phyloP scores from a whole-genome alignment of 2,888 invertebrate genomes.

The Plebejus melissa region DNA sequence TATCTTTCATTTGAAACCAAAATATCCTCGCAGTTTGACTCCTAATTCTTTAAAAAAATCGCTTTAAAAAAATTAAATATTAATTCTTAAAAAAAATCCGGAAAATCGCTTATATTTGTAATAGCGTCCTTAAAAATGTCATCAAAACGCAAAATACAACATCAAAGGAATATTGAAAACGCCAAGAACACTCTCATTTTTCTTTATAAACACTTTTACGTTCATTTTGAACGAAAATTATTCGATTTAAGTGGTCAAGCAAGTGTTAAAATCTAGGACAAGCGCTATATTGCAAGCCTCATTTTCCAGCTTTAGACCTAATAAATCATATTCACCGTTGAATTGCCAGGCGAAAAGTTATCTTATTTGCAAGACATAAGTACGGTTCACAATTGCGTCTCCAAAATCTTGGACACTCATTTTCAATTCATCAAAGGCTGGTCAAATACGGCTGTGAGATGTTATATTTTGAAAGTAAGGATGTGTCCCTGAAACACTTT shows the following conservation, averaged over 20 bases:
- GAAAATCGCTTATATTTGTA: too few species aligned
- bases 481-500: neutral
- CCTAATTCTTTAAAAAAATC: too few species aligned
- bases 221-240: constrained; percentile 15
- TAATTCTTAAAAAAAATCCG: too few species aligned
- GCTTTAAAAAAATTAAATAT: too few species aligned
- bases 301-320: constrained; percentile 52
- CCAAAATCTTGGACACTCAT: neutral
- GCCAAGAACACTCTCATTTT: constrained; percentile 12
- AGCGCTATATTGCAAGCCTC: constrained; percentile 60
- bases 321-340: constrained; percentile 41
- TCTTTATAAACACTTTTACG: constrained; percentile 25
- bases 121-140: neutral
- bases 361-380: constrained; percentile 34
- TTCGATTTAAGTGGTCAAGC: constrained; percentile 45
- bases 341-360: constrained; percentile 37
- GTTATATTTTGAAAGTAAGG: neutral
- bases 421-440: constrained; percentile 15
- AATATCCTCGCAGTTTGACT: too few species aligned
- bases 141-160: neutral
- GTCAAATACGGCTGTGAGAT: neutral
- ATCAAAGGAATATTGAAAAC: neutral
- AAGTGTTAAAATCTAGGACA: constrained; percentile 61
- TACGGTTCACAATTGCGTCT: neutral
- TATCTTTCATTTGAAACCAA: too few species aligned